phyloP scores from a whole-genome alignment of 2,113 vertebrate genomes.

The Clupea harengus region DNA sequence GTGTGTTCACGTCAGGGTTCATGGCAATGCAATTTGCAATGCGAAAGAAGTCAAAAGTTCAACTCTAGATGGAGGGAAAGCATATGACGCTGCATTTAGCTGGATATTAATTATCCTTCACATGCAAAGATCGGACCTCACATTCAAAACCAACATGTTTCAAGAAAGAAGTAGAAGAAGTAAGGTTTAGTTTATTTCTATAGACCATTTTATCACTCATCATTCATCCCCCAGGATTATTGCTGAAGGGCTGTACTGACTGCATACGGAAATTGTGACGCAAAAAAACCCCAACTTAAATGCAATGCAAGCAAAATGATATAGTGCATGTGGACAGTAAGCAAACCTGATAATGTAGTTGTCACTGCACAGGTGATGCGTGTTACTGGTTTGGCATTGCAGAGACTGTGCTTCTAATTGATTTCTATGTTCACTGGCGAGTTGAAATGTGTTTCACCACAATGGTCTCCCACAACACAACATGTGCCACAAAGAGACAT shows the following conservation, averaged over 20 bases:
- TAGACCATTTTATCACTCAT: background rate
- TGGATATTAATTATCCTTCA: background rate
- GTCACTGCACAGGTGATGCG: background rate
- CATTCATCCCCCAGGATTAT: background rate
- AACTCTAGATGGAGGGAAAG: background rate
- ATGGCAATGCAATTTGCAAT: background rate
- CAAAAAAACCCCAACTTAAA: background rate
- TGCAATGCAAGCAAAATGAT: background rate
- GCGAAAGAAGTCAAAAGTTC: constrained; percentile 1
- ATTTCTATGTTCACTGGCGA: background rate
- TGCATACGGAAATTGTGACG: background rate
- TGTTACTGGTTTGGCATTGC: background rate
- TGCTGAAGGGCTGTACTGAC: background rate
- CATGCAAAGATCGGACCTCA: background rate
- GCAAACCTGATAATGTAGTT: background rate
- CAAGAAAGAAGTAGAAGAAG: background rate
- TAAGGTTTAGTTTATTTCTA: background rate
- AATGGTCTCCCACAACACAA: constrained; percentile 38
- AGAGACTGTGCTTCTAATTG: background rate
- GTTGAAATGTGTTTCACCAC: background rate
- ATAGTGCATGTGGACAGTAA: background rate
- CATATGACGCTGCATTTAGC: background rate
- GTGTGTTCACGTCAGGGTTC: background rate
- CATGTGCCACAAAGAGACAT: constrained; percentile 48
- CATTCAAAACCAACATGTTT: background rate